A percentile compares a stretch with the other conserved stretches of the same genome.
These are phyloP conservation scores for Dusona sp. DNA, from an alignment of 2,888 invertebrate genomes.

Conservation along the genomic window DNA sequence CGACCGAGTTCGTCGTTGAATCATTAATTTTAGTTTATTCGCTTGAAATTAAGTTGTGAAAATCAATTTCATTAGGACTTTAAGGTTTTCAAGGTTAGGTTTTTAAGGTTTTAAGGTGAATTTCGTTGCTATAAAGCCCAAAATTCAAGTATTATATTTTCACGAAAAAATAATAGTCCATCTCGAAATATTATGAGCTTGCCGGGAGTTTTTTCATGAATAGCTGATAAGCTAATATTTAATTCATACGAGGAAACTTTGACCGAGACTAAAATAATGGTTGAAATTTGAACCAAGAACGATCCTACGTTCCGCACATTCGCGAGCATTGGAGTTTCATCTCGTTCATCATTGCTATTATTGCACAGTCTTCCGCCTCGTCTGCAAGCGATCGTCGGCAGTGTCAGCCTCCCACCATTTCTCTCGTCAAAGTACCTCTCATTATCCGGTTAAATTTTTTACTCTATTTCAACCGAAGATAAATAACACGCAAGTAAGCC, in stretches of 20 bases:
- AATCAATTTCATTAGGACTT: neutral
- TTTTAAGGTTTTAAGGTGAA: neutral
- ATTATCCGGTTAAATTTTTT: constrained; percentile 39
- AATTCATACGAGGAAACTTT: neutral
- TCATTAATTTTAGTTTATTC: neutral
- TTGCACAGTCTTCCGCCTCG: constrained; percentile 33
- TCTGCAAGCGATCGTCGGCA: constrained; percentile 1
- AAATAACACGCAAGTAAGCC: constrained; percentile 62
- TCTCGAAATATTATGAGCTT: neutral
- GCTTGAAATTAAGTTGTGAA: neutral
- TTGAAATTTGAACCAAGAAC: neutral
- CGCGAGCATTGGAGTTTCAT: constrained; percentile 2
- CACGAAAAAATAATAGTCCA: too few species aligned
- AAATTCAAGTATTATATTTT: neutral
- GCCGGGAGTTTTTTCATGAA: neutral
- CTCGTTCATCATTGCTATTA: constrained; percentile 34
- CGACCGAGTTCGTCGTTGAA: neutral
- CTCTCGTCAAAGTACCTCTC: constrained; percentile 21
- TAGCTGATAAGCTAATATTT: neutral
- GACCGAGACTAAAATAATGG: neutral
- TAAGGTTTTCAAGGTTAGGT: neutral
- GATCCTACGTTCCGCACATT: neutral
- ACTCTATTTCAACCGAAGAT: constrained; percentile 63
- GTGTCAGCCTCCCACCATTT: constrained; percentile 23
- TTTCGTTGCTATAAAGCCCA: neutral